A percentile compares a stretch with the other conserved stretches of the same genome.
phyloP scores from a whole-genome alignment of 2,113 vertebrate genomes.

The Myotis davidii region DNA sequence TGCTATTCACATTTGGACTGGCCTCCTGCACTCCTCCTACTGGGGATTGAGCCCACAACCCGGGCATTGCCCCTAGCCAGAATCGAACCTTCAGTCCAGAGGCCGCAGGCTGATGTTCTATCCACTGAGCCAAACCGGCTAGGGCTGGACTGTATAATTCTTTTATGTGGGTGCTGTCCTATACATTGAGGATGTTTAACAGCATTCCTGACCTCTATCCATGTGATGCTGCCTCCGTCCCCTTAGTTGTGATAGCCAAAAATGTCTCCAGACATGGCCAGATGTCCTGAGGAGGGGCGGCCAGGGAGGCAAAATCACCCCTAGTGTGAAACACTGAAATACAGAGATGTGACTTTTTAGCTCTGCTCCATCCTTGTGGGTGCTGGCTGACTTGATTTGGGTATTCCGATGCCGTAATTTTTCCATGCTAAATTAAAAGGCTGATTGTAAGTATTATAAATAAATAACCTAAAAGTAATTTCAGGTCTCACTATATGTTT shows the following conservation, averaged over 20 bases:
- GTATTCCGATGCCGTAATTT: not conserved
- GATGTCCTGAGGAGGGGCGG: not conserved
- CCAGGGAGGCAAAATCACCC: not conserved
- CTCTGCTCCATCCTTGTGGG: not conserved
- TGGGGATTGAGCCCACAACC: no score
- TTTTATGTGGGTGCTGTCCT: not conserved
- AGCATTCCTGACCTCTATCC: not conserved
- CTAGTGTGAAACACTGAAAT: not conserved
- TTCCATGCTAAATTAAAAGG: slow-evolving; percentile 5
- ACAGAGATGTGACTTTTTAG: not conserved
- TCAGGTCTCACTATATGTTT: not conserved
- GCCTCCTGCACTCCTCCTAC: no score
- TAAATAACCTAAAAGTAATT: slow-evolving; percentile 39
- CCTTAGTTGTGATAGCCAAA: not conserved
- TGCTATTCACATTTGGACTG: not conserved
- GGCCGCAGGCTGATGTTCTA: no score
- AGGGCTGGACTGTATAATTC: not conserved
- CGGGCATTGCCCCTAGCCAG: no score
- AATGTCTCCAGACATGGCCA: not conserved
- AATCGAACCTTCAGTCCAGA: no score
- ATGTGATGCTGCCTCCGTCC: rapidly evolving
- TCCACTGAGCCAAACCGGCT: no score
- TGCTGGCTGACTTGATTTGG: not conserved
- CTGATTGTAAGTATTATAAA: not conserved
- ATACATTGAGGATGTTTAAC: not conserved